phyloP scores from a whole-genome alignment of 2,888 invertebrate species.

The Drosophila kuntzei region DNA sequence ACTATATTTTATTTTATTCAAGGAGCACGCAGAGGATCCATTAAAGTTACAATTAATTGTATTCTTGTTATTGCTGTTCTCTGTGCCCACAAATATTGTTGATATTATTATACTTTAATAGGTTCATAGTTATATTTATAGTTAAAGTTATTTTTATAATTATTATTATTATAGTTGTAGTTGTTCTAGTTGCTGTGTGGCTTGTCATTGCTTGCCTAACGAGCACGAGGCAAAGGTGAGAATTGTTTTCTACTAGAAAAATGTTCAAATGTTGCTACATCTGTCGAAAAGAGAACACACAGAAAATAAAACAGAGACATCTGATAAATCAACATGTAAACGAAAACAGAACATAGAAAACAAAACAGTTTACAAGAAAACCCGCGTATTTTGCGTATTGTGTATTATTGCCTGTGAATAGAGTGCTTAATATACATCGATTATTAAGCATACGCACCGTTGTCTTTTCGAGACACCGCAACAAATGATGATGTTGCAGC shows the following conservation, averaged over 20 bases:
- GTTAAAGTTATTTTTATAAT: slow-evolving; percentile 27
- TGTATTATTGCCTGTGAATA: slow-evolving; percentile 25
- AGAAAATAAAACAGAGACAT: slow-evolving; percentile 53
- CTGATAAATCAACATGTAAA: slow-evolving; percentile 63
- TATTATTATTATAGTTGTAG: slow-evolving; percentile 33
- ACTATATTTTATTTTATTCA: slow-evolving; percentile 12
- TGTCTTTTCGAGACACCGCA: slow-evolving; percentile 98
- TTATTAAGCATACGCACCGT: slow-evolving; percentile 89
- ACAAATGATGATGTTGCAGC: slow-evolving; percentile 98
- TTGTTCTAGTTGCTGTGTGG: slow-evolving; percentile 57
- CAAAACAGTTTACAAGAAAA: slow-evolving; percentile 7
- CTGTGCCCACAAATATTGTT: slow-evolving; percentile 18
- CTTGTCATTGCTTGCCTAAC: slow-evolving; percentile 78
- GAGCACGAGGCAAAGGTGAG: slow-evolving; percentile 70
- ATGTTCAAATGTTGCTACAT: slow-evolving; percentile 79
- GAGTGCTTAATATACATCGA: slow-evolving; percentile 5
- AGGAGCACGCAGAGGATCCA: slow-evolving; percentile 49
- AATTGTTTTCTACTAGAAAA: slow-evolving; percentile 69
- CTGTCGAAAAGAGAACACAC: slow-evolving; percentile 68
- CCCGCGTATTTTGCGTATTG: slow-evolving; percentile 9
- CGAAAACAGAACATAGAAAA: slow-evolving; percentile 27
- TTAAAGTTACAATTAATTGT: slow-evolving; percentile 35
- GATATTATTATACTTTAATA: slow-evolving; percentile 30
- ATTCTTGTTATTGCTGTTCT: slow-evolving; percentile 26
- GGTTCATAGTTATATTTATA: slow-evolving; percentile 28